phyloP scores from a whole-genome alignment of 2,113 vertebrate genomes.

The Mormoops blainvillei region DNA sequence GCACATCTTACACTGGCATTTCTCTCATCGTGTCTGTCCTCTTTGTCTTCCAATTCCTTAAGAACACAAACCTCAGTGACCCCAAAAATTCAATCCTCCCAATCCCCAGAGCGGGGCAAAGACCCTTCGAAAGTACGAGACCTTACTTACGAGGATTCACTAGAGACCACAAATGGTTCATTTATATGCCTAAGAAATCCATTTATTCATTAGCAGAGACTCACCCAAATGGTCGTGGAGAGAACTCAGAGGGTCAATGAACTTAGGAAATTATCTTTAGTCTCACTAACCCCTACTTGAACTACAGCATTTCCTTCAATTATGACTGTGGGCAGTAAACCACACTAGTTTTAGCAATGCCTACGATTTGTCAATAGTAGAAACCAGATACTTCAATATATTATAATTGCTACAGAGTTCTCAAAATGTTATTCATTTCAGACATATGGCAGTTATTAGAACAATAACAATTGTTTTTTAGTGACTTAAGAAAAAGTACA shows the following conservation, averaged over 20 bases:
- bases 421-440: not conserved
- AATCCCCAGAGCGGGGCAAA: not conserved
- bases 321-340: not conserved
- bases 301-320: not conserved
- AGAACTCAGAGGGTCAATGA: not conserved
- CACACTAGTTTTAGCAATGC: not conserved
- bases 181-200: not conserved
- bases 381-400: not conserved
- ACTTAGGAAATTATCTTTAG: not conserved
- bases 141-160: not conserved
- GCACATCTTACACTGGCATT: accelerated
- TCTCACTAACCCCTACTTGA: not conserved
- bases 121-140: not conserved
- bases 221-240: not conserved
- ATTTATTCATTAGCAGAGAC: not conserved
- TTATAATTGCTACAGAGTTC: not conserved
- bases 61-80: not conserved
- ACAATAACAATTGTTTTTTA: not conserved
- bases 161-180: not conserved
- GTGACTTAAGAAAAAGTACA: not conserved
- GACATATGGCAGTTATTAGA: not conserved
- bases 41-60: not conserved
- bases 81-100: not conserved
- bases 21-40: not conserved
- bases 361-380: not conserved